Conservation (phyloP, 2,797 vertebrate genomes). For the Dermochelys coriacea region DNA sequence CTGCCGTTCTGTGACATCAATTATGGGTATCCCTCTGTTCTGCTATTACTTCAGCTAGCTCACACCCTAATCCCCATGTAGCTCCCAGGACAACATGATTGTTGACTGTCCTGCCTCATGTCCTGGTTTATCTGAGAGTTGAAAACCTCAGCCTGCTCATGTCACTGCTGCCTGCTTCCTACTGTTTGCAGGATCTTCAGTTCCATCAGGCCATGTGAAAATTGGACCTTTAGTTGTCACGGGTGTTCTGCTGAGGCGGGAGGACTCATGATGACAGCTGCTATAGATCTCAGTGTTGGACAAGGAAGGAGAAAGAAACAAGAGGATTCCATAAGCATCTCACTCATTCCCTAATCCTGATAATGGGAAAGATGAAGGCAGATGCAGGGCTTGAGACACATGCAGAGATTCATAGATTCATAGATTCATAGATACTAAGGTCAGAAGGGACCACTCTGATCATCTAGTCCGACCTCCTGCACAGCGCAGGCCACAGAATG, state of each 20-base stretch:
- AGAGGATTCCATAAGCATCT: neutral
- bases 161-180: neutral
- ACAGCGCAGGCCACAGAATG: no score
- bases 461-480: no score
- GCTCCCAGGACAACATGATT: neutral
- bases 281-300: neutral
- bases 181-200: accelerated
- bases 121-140: neutral
- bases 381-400: neutral
- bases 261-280: neutral
- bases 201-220: neutral
- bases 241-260: neutral
- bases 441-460: no score
- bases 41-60: neutral
- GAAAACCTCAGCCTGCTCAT: neutral
- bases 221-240: neutral
- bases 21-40: neutral
- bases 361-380: neutral
- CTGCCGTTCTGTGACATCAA: neutral
- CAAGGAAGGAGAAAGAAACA: neutral
- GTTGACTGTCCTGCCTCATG: neutral
- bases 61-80: neutral
- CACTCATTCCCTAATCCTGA: neutral
- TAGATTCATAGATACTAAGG: no score
- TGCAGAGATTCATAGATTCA: no score